phyloP scores from a whole-genome alignment of 64 coral and sea anemone species.

The Astreopora myriophthalma region DNA sequence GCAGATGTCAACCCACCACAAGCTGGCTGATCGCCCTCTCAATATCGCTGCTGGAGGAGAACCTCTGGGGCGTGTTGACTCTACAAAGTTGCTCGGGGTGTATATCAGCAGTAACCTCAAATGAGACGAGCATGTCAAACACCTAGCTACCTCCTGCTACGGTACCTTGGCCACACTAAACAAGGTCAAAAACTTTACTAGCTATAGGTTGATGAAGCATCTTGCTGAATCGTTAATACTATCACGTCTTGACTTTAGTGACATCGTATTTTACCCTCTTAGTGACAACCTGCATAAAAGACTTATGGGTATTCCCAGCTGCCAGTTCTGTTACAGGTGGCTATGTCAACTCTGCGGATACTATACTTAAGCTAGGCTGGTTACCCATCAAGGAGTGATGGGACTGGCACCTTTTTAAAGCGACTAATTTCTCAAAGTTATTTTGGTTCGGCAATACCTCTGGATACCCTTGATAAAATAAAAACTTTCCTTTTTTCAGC shows the following conservation, averaged over 20 bases:
- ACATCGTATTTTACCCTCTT: constrained; percentile 27
- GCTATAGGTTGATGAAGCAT: constrained; percentile 26
- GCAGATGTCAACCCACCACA: too few relatives aligned
- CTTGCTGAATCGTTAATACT: neutral
- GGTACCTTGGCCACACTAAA: constrained; percentile 17
- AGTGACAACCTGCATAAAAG: constrained; percentile 5
- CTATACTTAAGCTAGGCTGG: constrained; percentile 52
- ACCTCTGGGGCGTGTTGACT: too few relatives aligned
- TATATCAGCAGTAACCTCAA: too few relatives aligned
- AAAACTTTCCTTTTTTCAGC: too few relatives aligned
- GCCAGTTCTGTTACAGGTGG: constrained; percentile 55
- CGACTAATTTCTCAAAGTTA: too few relatives aligned
- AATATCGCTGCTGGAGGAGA: too few relatives aligned
- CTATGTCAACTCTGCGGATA: constrained; percentile 23
- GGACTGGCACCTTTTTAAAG: constrained; percentile 31
- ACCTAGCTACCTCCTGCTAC: constrained; percentile 36
- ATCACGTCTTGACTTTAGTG: constrained; percentile 33
- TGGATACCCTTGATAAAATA: too few relatives aligned
- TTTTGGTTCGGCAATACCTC: too few relatives aligned
- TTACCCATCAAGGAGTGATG: constrained; percentile 13
- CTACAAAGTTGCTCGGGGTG: too few relatives aligned
- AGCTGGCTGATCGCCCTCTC: too few relatives aligned
- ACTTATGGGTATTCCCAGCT: constrained; percentile 1
- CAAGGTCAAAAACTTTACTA: constrained; percentile 66
- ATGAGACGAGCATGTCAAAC: too few relatives aligned